A percentile compares a stretch with the other conserved stretches of the same genome.
These are phyloP conservation scores for Carduelis carduelis DNA, from an alignment of 2,797 vertebrate genomes.

Conservation along the genomic window DNA sequence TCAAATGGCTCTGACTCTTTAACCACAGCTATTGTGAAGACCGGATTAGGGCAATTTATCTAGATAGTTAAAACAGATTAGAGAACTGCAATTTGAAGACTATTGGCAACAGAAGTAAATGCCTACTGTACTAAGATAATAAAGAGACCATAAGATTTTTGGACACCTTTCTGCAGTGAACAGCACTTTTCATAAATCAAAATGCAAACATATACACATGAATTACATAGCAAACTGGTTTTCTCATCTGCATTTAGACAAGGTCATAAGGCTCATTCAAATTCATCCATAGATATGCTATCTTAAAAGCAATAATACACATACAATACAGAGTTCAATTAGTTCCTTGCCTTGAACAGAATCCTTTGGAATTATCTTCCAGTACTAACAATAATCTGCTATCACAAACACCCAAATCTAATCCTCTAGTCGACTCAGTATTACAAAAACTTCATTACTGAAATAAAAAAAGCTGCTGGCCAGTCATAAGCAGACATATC, in stretches of 20 bases:
- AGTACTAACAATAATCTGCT: neutral
- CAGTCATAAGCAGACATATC: rapidly evolving
- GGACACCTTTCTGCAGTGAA: conserved; percentile 25
- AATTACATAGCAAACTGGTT: conserved; percentile 7
- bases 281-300: neutral
- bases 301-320: neutral
- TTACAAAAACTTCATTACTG: neutral
- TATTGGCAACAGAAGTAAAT: conserved; percentile 79
- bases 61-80: conserved; percentile 86
- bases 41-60: conserved; percentile 85
- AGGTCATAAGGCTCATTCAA: conserved; percentile 39
- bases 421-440: neutral
- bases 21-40: conserved; percentile 82
- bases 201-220: neutral
- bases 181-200: conserved; percentile 40
- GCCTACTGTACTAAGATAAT: conserved; percentile 78
- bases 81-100: conserved; percentile 81
- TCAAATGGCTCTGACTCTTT: conserved; percentile 84
- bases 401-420: neutral
- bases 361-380: neutral
- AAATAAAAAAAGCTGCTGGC: neutral
- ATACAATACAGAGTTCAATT: neutral
- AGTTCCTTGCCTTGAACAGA: neutral
- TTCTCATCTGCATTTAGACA: conserved; percentile 42
- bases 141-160: conserved; percentile 64